These are phyloP conservation scores for Pipa parva DNA, from an alignment of 2,113 vertebrate species.

Conservation along the genomic window DNA sequence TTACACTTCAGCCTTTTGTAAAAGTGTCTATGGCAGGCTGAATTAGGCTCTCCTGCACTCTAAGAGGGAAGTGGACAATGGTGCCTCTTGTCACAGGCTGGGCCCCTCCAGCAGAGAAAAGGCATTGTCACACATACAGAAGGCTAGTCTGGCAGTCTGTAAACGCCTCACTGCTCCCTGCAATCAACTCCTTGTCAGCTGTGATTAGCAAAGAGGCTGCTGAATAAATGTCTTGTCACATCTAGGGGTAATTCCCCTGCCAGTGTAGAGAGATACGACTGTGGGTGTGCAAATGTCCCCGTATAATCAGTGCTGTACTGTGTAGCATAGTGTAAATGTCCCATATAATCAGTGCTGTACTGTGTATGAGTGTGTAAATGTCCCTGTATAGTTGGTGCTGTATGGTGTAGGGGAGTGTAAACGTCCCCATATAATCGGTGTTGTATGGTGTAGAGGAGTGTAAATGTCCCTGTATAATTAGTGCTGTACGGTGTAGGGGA, in stretches of 20 bases:
- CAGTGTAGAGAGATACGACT: too few relatives aligned
- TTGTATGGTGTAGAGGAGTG: too few relatives aligned
- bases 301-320: too few relatives aligned
- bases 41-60: slow-evolving; percentile 59
- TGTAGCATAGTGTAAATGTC: too few relatives aligned
- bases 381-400: too few relatives aligned
- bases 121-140: slow-evolving; percentile 65
- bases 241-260: slow-evolving; percentile 58
- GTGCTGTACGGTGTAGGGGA: too few relatives aligned
- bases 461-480: too few relatives aligned
- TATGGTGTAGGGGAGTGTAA: too few relatives aligned
- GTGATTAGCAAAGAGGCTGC: slow-evolving; percentile 63
- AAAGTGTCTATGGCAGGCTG: slow-evolving; percentile 66
- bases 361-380: too few relatives aligned
- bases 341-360: too few relatives aligned
- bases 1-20: slow-evolving; percentile 65
- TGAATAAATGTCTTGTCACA: slow-evolving; percentile 63
- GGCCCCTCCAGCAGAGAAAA: slow-evolving; percentile 59
- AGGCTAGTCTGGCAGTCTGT: slow-evolving; percentile 65
- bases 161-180: slow-evolving; percentile 65
- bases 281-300: too few relatives aligned
- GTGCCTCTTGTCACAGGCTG: slow-evolving; percentile 66
- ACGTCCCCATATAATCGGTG: too few relatives aligned
- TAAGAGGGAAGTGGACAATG: slow-evolving; percentile 60
- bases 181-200: slow-evolving; percentile 67